These are phyloP conservation scores for Luscinia luscinia DNA, from an alignment of 2,797 vertebrate species.

Conservation along the genomic window DNA sequence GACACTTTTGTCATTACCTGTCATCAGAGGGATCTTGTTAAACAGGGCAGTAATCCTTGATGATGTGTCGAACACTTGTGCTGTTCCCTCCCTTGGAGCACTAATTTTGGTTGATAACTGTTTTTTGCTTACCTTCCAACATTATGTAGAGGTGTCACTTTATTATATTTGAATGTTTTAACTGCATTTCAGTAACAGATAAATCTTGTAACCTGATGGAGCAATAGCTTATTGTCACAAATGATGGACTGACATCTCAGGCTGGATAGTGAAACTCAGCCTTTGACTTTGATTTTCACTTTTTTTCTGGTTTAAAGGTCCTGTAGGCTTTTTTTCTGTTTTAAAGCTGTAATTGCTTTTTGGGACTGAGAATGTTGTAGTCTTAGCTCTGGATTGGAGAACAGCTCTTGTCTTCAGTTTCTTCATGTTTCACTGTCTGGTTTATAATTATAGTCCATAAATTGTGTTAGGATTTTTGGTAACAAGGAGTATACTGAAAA, in stretches of 20 bases:
- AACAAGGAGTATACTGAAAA: background rate
- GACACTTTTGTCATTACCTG: background rate
- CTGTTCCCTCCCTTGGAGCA: background rate
- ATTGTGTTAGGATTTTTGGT: constrained; percentile 10
- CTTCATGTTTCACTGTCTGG: constrained; percentile 26
- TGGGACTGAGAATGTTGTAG: background rate
- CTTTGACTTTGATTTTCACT: background rate
- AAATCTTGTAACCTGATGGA: background rate
- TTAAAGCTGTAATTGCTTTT: constrained; percentile 39
- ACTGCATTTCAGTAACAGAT: background rate
- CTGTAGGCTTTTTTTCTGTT: background rate
- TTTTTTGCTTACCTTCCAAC: background rate
- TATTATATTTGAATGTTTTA: background rate
- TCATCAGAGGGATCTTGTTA: background rate
- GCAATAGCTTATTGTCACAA: background rate
- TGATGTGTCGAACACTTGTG: background rate
- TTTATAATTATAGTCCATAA: constrained; percentile 36
- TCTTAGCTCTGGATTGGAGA: background rate
- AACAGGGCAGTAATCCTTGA: background rate
- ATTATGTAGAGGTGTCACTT: background rate
- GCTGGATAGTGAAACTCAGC: background rate
- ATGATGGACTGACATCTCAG: background rate
- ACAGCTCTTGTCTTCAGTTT: constrained; percentile 29
- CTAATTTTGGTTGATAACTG: background rate
- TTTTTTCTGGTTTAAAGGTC: background rate